Conservation (phyloP, 2,888 invertebrate genomes). For the Hipparchia semele region DNA sequence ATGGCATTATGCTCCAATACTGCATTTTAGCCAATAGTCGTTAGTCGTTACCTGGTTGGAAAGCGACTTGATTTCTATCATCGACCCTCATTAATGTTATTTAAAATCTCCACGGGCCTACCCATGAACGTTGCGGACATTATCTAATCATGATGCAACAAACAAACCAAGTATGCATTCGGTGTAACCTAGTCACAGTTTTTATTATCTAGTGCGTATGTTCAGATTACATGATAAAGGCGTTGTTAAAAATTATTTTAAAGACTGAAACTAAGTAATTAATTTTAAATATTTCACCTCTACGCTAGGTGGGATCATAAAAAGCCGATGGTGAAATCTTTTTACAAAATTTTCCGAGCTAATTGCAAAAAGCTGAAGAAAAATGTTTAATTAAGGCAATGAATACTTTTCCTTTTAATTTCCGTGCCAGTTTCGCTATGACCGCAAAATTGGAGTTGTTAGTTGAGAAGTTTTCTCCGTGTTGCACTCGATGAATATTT, state of each 20-base stretch:
- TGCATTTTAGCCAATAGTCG: no score
- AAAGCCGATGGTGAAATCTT: constrained; percentile 16
- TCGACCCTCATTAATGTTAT: background rate
- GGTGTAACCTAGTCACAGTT: no score
- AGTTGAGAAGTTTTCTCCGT: constrained; percentile 23
- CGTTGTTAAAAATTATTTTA: no score
- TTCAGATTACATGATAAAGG: no score
- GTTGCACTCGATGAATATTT: constrained; percentile 27
- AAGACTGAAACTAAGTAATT: background rate
- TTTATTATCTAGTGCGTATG: no score
- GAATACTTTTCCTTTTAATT: constrained; percentile 20
- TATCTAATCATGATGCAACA: no score
- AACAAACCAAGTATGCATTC: no score
- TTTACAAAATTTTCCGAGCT: constrained; percentile 6
- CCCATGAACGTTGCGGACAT: no score
- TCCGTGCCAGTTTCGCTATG: constrained; percentile 17
- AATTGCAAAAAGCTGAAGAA: constrained; percentile 22
- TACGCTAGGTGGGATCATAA: constrained; percentile 13
- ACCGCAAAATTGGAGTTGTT: constrained; percentile 28
- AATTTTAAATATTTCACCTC: background rate
- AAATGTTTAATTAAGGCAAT: constrained; percentile 25
- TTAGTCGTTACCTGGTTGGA: background rate
- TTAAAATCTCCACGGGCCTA: no score
- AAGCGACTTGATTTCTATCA: constrained; percentile 2
- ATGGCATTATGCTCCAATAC: background rate